Evolutionary conservation across 1,140 invertebrate species (phyloP), one percentile per base, ranked within the genome.

Genomic region (Hestina assimilis): DNA sequence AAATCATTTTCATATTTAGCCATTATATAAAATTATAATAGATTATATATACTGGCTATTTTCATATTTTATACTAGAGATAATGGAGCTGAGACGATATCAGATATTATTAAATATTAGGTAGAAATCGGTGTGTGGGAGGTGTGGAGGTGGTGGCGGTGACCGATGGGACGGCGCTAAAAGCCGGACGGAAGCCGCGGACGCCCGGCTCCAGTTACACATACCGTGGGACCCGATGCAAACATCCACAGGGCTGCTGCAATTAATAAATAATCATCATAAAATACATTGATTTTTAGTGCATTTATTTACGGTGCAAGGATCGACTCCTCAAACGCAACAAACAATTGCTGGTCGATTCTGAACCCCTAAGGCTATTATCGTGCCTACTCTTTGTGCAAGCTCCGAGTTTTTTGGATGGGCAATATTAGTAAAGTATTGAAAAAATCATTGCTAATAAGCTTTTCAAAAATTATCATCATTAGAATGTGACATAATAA

Each of bases 131-230:
- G 26, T 41, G 42, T 31, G 51, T 62, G 40, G 46, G 53, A 45
- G 59, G 33, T 50, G 43, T 43, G 66, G 58, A 55, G 71, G 69
- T 62, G 55, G 61, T 50, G 48, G 64, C 66, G 72, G 73, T 85
- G 82, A 84, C 79, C 79, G 83, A 83, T 87, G 81, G 75, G 83
- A 72, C 72, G 74, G 66, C 80, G 82, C 79, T 87, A 87, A 87
- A 87, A 87, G 84, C 84, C 84, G 84, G 84, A 87, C 84, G 84
- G 84, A 85, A 85, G 84, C 77, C 71, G 67, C 76, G 77, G 77
- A 81, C 79, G 69, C 72, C 69, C 70, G 71, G 62, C 78, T 84
- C 79, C 54, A 67, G 69, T 84, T 84, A 82, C 81, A 73, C 47
- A 67, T 57, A 77, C 73, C 84, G 84, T 87, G 82, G 84, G 82